phyloP scores from a whole-genome alignment of 2,113 vertebrate species.

The Tachuris rubrigastra region DNA sequence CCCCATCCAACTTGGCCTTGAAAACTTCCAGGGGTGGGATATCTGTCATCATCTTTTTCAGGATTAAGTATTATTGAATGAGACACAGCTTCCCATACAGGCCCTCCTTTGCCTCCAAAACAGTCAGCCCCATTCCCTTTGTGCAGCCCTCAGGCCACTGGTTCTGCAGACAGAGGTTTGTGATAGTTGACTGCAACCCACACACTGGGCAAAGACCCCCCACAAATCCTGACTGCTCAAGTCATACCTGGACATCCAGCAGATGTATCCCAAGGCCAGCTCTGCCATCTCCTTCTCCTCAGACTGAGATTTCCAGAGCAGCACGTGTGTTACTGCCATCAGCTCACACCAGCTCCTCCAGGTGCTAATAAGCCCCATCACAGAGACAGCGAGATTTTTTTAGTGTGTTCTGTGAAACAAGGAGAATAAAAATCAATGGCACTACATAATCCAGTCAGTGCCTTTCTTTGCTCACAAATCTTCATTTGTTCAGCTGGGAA shows the following conservation, averaged over 20 bases:
- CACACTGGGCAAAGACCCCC: not conserved
- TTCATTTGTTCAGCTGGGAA: slow-evolving; percentile 52
- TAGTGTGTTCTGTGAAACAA: slow-evolving; percentile 14
- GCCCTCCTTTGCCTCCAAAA: not conserved
- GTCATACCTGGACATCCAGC: slow-evolving; percentile 7
- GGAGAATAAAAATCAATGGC: slow-evolving; percentile 48
- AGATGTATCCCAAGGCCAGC: not conserved
- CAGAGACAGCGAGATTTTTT: not conserved
- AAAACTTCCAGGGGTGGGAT: not conserved
- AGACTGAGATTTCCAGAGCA: not conserved
- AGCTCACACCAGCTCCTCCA: not conserved
- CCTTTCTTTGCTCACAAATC: slow-evolving; percentile 53
- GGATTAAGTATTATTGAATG: not conserved
- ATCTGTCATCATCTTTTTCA: not conserved
- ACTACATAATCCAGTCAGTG: slow-evolving; percentile 19
- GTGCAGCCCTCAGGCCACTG: not conserved
- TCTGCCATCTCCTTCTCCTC: not conserved
- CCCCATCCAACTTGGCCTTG: not conserved
- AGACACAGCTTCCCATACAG: not conserved
- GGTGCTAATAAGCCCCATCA: not conserved
- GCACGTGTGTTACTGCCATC: not conserved
- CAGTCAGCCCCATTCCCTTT: not conserved
- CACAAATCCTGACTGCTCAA: not conserved
- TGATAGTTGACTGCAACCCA: not conserved
- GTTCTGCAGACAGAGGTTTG: not conserved